Evolutionary conservation across 2,888 invertebrate species (phyloP), one percentile per base, ranked within the genome.

Genomic region (Osmoderma eremita): DNA sequence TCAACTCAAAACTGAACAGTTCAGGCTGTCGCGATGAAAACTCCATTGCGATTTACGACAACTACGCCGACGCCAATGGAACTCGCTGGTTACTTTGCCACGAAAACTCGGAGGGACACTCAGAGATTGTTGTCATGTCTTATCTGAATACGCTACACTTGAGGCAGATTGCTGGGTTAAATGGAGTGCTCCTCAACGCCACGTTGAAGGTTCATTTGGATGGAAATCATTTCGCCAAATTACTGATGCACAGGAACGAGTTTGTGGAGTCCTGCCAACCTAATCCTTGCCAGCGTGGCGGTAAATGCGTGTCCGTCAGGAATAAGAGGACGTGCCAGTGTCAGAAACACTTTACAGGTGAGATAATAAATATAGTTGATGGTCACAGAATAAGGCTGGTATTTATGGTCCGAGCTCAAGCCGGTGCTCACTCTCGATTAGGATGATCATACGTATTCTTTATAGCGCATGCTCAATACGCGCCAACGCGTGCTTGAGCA

Each of bases 261-360:
- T 84, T 80, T 67, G 81, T 90, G 50, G 91, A 91, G 76, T 86
- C 89, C 0, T 93, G 92, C 78, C 84, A 85, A 56, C 91, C 91
- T 0, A 90, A 91, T 81, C 91, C 91, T 0, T 93, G 93, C 75
- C 82, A 87, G 69, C 88, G 91, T 77, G 88, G 86, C 10, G 92
- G 92, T 0, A 87, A 86, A 74, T 93, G 92, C 78, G 82, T 88
- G 5, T 79, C 84, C 1, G 88, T 86, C 51, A 87, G 87, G 20
- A 80, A 81, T 4, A 87, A 81, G 69, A 88, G 85, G 73, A 86
- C 86, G 67, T 93, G 93, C 76, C 88, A 90, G 71, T 92, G 92
- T 77, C 81, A 82, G 30, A 89, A 90, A 69, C 89, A 90, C 79
- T 92, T 88, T 74, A 91, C 91, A 72, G 92, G 92, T 89, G 83